Evolutionary conservation across 2,888 invertebrate genomes (phyloP), one percentile per base, ranked within the genome.

Genomic region (Pardosa pseudoannulata): DNA sequence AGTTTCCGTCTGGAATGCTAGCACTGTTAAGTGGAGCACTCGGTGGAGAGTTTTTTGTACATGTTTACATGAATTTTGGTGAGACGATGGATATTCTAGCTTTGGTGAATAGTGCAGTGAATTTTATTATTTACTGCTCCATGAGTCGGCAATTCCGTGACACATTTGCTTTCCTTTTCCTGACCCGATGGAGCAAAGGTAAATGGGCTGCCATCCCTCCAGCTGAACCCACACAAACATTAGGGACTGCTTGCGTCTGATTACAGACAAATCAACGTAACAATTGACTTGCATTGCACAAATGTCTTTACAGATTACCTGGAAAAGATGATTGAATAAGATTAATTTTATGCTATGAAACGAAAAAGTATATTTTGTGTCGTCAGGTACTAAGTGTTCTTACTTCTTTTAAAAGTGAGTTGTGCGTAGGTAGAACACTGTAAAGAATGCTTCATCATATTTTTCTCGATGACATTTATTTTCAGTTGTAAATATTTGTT

Each of bases 121-220:
- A 97, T 92, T 98, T 98, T 91, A 95, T 98, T 78, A 93, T 98
- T 64, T 98, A 98, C 91, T 98, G 97, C 90, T 94, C 96, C 75
- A 98, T 98, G 98, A 97, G 97, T 88, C 94, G 96, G 88, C 97
- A 97, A 93, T 98, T 98, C 91, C 93, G 98, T 29, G 90, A 91
- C 65, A 93, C 93, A 0, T 93, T 93, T 89, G 89, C 90, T 11
- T 93, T 94, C 90, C 92, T 96, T 90, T 94, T 96, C 90, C 93
- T 94, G 88, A 94, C 94, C 1, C 56, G 70, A 11, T 86, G 73
- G 9, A 73, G 28, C 6, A 86, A 79, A 39, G 28, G 67, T 19
- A 93, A 94, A 83, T 94, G 94, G 92, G 91, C 93, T 82, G 93
- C 94, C 0, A n/a, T n/a, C n/a, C 93, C 93, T 6, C 65, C 72